Conservation (phyloP, 2,888 invertebrate genomes). For the Cabera pusaria region DNA sequence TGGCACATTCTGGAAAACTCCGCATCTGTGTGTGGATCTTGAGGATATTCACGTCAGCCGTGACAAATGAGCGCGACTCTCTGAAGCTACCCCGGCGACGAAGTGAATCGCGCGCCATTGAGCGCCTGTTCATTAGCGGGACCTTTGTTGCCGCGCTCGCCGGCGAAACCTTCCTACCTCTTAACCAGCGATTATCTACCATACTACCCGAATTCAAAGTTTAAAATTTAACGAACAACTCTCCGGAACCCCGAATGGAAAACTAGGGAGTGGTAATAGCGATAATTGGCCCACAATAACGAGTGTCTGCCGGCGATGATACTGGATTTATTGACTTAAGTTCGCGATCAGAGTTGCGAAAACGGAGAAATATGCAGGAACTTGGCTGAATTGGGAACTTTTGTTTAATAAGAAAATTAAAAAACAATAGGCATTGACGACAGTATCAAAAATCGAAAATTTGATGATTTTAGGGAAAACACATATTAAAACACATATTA, state of each 20-base stretch:
- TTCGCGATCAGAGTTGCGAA: constrained; percentile 9
- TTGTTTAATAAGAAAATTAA: too few species aligned
- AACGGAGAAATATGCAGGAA: constrained; percentile 1
- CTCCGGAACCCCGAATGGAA: too few species aligned
- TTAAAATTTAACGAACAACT: too few species aligned
- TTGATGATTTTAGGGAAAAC: too few species aligned
- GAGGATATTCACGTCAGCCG: constrained; percentile 14
- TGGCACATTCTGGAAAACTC: too few species aligned
- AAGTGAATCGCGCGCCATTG: constrained; percentile 32
- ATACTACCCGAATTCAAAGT: too few species aligned
- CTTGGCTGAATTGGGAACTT: too few species aligned
- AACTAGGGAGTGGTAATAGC: constrained; percentile 39
- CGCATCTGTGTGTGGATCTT: constrained; percentile 6
- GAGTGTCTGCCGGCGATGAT: constrained; percentile 9
- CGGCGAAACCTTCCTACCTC: constrained; percentile 27
- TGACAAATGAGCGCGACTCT: constrained; percentile 17
- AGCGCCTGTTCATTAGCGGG: constrained; percentile 48
- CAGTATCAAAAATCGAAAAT: too few species aligned
- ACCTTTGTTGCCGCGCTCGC: constrained; percentile 41
- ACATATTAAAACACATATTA: too few species aligned
- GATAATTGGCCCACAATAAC: constrained; percentile 35
- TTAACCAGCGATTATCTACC: too few species aligned
- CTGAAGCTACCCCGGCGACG: constrained; percentile 12
- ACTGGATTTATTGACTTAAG: constrained; percentile 7
- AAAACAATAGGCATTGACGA: too few species aligned